These are phyloP conservation scores for Macrophya alboannulata DNA, from an alignment of 2,888 invertebrate species.

Conservation along the genomic window DNA sequence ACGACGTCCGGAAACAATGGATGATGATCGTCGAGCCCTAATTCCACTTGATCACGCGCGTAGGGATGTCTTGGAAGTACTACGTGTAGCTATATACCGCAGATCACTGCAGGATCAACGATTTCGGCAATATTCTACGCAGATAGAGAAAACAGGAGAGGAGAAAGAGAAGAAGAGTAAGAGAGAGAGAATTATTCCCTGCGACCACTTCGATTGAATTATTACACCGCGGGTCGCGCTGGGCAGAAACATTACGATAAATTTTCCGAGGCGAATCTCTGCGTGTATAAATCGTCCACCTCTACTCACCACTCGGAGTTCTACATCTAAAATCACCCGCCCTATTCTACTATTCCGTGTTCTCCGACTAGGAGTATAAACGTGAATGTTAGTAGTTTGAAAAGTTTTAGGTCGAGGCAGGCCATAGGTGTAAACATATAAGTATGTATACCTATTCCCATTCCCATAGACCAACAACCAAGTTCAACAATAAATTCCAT, in stretches of 20 bases:
- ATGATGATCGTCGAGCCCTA: neutral
- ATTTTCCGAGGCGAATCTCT: conserved; percentile 45
- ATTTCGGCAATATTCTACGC: neutral
- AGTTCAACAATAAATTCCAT: conserved; percentile 33
- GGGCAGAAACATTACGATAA: conserved; percentile 51
- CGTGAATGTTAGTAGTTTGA: conserved; percentile 29
- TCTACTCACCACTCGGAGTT: conserved; percentile 29
- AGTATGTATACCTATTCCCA: neutral
- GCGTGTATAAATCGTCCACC: conserved; percentile 39
- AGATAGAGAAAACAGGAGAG: neutral
- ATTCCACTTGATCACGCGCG: conserved; percentile 19
- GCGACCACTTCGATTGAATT: conserved; percentile 43
- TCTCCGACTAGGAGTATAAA: neutral
- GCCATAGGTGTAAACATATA: conserved; percentile 13
- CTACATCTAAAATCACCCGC: conserved; percentile 40
- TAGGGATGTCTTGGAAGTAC: neutral
- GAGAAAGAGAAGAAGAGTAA: neutral
- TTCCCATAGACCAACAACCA: neutral
- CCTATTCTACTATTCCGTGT: conserved; percentile 21
- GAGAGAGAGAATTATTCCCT: conserved; percentile 24
- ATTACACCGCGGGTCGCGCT: conserved; percentile 40
- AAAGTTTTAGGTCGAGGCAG: conserved; percentile 37
- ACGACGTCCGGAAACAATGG: neutral
- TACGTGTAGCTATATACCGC: neutral
- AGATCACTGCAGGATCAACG: neutral